These are phyloP conservation scores for Diachasma alloeum DNA, from an alignment of 1,140 invertebrate genomes.

Conservation along the genomic window DNA sequence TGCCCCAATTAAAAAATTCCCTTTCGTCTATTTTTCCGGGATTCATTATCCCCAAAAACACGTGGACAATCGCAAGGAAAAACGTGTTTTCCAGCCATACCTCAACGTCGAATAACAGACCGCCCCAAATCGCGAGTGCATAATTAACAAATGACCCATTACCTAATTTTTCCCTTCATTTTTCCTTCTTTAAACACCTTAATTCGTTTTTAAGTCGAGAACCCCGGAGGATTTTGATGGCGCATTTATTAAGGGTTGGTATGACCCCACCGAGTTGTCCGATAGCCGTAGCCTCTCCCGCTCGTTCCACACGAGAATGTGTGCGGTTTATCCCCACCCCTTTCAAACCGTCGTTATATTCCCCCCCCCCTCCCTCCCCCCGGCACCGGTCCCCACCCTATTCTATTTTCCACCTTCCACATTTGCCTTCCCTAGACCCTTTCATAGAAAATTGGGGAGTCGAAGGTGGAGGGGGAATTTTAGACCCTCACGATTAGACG, in stretches of 20 bases:
- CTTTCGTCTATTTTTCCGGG: too few species aligned
- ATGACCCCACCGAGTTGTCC: conserved; percentile 37
- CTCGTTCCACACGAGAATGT: conserved; percentile 27
- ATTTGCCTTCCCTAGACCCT: conserved; percentile 39
- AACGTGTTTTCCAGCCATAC: too few species aligned
- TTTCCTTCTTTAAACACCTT: conserved; percentile 17
- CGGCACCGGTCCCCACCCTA: conserved; percentile 21
- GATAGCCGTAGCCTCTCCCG: neutral
- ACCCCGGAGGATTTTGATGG: conserved; percentile 33
- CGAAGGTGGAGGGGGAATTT: conserved; percentile 27
- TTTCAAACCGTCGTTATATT: neutral
- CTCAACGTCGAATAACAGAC: too few species aligned
- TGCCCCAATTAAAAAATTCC: too few species aligned
- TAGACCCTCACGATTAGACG: conserved; percentile 48
- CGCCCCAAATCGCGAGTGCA: neutral
- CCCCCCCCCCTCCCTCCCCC: conserved; percentile 10
- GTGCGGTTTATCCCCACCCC: conserved; percentile 26
- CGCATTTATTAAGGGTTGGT: conserved; percentile 56
- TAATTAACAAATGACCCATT: conserved; percentile 23
- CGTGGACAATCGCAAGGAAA: too few species aligned
- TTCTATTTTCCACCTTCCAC: conserved; percentile 42
- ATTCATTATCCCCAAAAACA: neutral
- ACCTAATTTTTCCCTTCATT: conserved; percentile 9
- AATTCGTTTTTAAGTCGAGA: conserved; percentile 29
- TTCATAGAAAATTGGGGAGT: conserved; percentile 49